A percentile compares a stretch with the other conserved stretches of the same genome.
phyloP scores from a whole-genome alignment of 2,113 vertebrate species.

The Percina caprodes region DNA sequence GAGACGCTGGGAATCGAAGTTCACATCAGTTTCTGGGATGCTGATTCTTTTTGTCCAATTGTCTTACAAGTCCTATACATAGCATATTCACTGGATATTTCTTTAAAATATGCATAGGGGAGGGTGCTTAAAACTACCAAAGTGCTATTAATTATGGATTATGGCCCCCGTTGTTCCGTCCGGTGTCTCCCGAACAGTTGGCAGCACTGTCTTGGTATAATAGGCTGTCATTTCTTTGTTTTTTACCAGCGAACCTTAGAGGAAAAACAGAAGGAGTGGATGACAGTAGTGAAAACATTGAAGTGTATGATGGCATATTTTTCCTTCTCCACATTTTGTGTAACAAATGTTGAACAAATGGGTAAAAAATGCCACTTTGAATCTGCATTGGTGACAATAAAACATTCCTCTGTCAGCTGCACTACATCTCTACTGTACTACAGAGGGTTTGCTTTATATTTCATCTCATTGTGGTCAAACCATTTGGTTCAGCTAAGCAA shows the following conservation, averaged over 20 bases:
- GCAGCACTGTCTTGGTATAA: conserved; percentile 59
- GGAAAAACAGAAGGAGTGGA: conserved; percentile 15
- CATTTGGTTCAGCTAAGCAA: neutral
- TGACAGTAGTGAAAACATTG: conserved; percentile 52
- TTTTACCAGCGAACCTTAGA: conserved; percentile 13
- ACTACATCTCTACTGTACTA: neutral
- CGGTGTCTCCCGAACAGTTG: conserved; percentile 70
- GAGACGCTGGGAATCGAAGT: conserved; percentile 52
- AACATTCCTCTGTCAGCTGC: neutral
- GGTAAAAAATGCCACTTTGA: conserved; percentile 24
- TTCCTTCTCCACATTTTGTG: neutral
- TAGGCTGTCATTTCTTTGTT: conserved; percentile 52
- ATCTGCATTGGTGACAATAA: conserved; percentile 1
- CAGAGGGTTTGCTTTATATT: neutral
- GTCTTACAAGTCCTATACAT: conserved; percentile 71
- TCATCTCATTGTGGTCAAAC: neutral
- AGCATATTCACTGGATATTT: conserved; percentile 79
- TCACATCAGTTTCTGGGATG: conserved; percentile 67
- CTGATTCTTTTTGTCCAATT: conserved; percentile 71
- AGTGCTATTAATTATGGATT: conserved; percentile 79
- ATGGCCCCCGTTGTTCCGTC: conserved; percentile 65
- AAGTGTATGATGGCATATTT: neutral
- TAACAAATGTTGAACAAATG: conserved; percentile 33
- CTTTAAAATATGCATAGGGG: conserved; percentile 81
- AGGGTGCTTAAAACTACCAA: conserved; percentile 76